Conservation (phyloP, 2,113 vertebrate genomes). For the Mus pahari region DNA sequence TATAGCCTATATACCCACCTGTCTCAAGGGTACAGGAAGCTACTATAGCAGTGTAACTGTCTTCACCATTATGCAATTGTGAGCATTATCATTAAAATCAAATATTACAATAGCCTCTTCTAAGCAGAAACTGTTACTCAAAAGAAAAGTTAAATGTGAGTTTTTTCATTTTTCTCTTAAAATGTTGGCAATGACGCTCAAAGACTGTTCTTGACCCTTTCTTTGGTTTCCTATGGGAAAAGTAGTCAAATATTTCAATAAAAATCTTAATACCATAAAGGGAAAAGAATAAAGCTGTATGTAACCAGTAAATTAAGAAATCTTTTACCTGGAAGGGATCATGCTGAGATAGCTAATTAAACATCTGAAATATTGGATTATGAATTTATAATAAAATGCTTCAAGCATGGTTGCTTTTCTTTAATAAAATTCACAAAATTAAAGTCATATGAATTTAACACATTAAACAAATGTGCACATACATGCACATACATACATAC, state of each 20-base stretch:
- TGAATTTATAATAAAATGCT: constrained; percentile 73
- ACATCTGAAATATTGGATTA: constrained; percentile 69
- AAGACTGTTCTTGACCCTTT: constrained; percentile 22
- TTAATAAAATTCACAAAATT: constrained; percentile 55
- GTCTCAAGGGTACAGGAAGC: background rate
- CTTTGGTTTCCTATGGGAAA: constrained; percentile 50
- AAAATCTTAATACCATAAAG: constrained; percentile 53
- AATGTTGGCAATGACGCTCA: background rate
- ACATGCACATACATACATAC: background rate
- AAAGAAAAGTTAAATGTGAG: constrained; percentile 26
- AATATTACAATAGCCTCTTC: background rate
- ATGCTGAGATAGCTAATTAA: constrained; percentile 73
- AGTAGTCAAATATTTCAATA: constrained; percentile 54
- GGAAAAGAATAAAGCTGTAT: constrained; percentile 58
- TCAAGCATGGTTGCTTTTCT: constrained; percentile 65
- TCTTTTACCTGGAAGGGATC: constrained; percentile 63
- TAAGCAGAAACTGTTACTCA: background rate
- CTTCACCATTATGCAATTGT: background rate
- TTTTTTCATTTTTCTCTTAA: background rate
- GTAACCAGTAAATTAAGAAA: constrained; percentile 68
- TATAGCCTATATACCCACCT: background rate
- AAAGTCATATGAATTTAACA: constrained; percentile 57
- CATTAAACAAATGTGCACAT: constrained; percentile 9
- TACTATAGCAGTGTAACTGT: background rate
- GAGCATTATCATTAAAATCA: constrained; percentile 12